Evolutionary conservation across 2,888 invertebrate species (phyloP), one percentile per base, ranked within the genome.

Genomic region (Xanthorhoe designata): DNA sequence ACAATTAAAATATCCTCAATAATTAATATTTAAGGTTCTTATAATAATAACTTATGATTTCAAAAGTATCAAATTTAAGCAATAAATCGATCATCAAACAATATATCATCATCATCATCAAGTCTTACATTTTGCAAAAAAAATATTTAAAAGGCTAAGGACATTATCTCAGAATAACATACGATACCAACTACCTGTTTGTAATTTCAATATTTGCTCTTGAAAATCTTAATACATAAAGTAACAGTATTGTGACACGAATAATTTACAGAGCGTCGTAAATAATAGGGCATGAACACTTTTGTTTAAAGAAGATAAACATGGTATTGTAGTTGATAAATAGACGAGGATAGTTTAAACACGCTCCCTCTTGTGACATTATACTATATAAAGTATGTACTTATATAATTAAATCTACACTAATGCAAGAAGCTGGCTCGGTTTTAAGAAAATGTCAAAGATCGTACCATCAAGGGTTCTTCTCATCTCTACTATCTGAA

Each of bases 221-320:
- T 70, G 68, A 72, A 69, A 70, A 63, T 65, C 58, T 60, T 51
- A 57, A 66, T 53, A 61, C 42, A n/a, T 62, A 18, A 47, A 13
- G 47, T 47, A 47, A 60, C 61, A 52, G 38, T 56, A 63, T 66
- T 69, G 63, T 66, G 66, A 59, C 58, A 67, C 68, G 45, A 69
- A 70, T 75, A 57, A 75, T 74, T 72, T 74, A 76, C 70, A 62
- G 55, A 19, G 53, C 51, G 58, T 61, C 66, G 57, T 81, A 78
- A 76, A 81, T 81, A 81, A 78, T 72, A 68, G 72, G 70, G 66
- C 66, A 75, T 74, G 72, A 74, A 73, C 72, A 74, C 74, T 72
- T 73, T 75, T 81, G 77, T 78, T 74, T 77, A 55, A 66, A 51
- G 47, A 70, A 73, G 75, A 75, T 79, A 80, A 77, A 78, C 71